Conservation (phyloP, 2,888 invertebrate genomes). For the Anoncus sp. region DNA sequence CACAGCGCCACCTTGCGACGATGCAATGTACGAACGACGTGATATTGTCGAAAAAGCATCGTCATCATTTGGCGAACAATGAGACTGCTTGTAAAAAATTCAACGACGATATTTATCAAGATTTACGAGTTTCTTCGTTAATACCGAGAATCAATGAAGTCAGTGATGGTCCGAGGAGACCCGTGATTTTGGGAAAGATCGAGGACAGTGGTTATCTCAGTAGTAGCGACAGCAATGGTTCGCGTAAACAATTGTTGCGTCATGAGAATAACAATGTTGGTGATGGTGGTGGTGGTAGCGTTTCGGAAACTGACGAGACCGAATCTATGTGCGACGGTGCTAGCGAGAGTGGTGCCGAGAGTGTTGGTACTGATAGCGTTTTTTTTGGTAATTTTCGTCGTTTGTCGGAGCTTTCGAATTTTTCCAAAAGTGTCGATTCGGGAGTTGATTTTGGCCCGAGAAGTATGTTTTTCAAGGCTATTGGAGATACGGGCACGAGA, state of each 20-base stretch:
- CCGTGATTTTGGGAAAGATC: conserved; percentile 61
- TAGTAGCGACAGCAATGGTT: conserved; percentile 90
- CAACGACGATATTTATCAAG: not conserved
- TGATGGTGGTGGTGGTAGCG: conserved; percentile 83
- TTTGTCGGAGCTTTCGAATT: conserved; percentile 71
- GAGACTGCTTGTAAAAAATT: too few species aligned
- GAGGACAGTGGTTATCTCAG: conserved; percentile 93
- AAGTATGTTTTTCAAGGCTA: conserved; percentile 61
- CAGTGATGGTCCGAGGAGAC: conserved; percentile 5
- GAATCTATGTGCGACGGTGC: conserved; percentile 92
- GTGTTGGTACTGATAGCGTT: conserved; percentile 94
- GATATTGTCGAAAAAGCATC: not conserved
- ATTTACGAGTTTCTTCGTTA: conserved; percentile 2
- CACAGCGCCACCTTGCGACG: conserved; percentile 21
- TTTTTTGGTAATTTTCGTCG: conserved; percentile 91
- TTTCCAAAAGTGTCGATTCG: conserved; percentile 76
- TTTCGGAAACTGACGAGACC: conserved; percentile 92
- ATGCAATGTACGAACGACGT: too few species aligned
- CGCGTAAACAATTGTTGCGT: conserved; percentile 75
- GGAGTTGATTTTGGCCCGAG: conserved; percentile 72
- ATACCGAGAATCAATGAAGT: conserved; percentile 4
- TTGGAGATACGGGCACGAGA: too few species aligned
- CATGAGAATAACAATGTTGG: too few species aligned
- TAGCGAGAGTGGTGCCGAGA: conserved; percentile 95
- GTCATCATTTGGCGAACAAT: too few species aligned